Evolutionary conservation across 2,113 vertebrate species (phyloP).

Genomic region (Struthidea cinerea): DNA sequence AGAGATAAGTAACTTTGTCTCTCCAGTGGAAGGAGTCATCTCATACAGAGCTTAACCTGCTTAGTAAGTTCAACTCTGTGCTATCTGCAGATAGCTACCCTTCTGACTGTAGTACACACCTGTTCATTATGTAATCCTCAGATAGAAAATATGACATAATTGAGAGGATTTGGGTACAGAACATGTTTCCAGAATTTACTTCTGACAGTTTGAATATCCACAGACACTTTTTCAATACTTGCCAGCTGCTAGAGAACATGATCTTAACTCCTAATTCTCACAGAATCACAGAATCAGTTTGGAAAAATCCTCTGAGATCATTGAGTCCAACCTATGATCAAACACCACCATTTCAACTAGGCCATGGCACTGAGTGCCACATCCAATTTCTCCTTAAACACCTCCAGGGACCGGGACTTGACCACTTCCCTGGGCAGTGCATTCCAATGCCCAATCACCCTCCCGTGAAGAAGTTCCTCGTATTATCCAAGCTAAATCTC

Average conservation of each 20-base stretch:
- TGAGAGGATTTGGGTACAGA: not conserved
- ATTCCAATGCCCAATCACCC: not conserved
- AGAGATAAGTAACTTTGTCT: not conserved
- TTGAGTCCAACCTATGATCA: not conserved
- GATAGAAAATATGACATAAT: not conserved
- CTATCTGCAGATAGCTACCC: not conserved
- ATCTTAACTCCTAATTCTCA: not conserved
- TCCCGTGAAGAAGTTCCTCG: not conserved
- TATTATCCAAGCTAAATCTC: not conserved
- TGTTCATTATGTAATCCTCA: not conserved
- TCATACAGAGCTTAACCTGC: not conserved
- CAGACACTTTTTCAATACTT: not conserved
- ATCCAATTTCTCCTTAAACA: not conserved
- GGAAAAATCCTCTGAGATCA: not conserved
- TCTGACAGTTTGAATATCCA: not conserved
- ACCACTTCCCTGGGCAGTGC: not conserved
- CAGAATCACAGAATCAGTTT: not conserved
- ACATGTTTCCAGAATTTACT: not conserved
- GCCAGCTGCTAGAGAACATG: not conserved
- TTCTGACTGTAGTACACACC: not conserved
- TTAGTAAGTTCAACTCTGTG: not conserved
- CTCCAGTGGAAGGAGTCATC: not conserved
- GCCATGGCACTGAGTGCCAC: no score
- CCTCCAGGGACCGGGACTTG: accelerated
- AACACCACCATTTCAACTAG: not conserved